Base-by-base conservation (phyloP, 2,113 vertebrate genomes). In the Campylomormyrus numenius region DNA sequence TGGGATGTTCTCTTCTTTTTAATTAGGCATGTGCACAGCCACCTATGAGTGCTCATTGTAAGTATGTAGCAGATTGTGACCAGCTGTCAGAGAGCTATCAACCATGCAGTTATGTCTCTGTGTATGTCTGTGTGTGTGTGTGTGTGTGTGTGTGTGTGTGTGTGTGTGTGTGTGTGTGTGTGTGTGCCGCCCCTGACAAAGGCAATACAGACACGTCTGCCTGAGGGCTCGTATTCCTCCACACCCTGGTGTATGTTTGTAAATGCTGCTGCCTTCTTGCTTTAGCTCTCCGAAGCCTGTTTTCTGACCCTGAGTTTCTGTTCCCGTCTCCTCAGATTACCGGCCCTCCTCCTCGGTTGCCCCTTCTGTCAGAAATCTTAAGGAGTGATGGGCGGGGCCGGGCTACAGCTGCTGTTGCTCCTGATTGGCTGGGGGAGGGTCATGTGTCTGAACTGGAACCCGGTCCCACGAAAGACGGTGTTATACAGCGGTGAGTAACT, bases 371-470 rank as follows among this genome's bases (percentile, higher is more conserved):
- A 24, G 53, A 46, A 90, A 77, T 77, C 70, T 52, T 10, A 42
- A 89, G 89, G 92, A 92, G 93, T 93, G 90, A 93, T 95, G 94
- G 93, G 93, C 83, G 94, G 95, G 92, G 92, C 92, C 0, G 94
- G 93, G 90, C 92, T 96, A 93, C 91, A 96, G 90, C 93, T 96
- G 56, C 87, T 96, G 94, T 91, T 95, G 89, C 91, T 95, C 80
- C 90, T 95, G 91, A 91, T 95, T 42, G 93, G 95, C 92, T 94
- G 93, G 94, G 94, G 95, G 91, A 93, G 92, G 91, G 94, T 94
- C 8, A 88, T 93, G 83, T 93, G 94, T 50, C 94, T 96, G 90
- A 96, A 96, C 93, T 96, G 96, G 96, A 96, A 96, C 92, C 95
- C 96, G 19, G 10, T 95, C 88, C 96, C 96, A 0, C 96, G 96